Conservation (phyloP, 2,113 vertebrate species). For the Marmota monax region DNA sequence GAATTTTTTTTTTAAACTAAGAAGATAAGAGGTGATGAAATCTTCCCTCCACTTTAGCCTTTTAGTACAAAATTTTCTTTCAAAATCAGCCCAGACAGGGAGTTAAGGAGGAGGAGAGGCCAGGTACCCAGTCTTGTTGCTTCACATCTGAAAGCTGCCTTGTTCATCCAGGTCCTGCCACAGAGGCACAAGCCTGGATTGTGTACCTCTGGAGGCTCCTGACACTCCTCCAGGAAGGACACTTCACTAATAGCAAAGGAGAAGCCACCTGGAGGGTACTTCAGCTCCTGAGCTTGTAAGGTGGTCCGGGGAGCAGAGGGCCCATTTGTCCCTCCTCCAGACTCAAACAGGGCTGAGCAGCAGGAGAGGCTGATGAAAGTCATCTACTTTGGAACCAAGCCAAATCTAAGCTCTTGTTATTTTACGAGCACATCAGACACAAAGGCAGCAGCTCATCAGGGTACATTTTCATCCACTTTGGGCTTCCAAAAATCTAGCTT, state of each 20-base stretch:
- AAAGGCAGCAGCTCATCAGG: background rate
- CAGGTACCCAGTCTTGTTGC: background rate
- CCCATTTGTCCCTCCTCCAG: rapidly evolving
- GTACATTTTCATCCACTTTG: background rate
- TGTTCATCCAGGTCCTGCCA: rapidly evolving
- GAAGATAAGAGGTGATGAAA: slow-evolving; percentile 65
- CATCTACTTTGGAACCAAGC: background rate
- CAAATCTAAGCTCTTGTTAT: background rate
- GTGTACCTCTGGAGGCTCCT: background rate
- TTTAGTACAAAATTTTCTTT: slow-evolving; percentile 54
- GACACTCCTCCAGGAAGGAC: background rate
- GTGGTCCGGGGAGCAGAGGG: background rate
- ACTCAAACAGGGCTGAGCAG: background rate
- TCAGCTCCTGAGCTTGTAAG: background rate
- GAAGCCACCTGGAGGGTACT: background rate
- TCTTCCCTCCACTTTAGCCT: background rate
- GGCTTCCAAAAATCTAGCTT: background rate
- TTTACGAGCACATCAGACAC: background rate
- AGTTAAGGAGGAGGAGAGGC: background rate
- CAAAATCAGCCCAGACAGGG: background rate
- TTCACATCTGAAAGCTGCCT: background rate
- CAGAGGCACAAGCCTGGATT: background rate
- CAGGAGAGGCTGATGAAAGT: background rate
- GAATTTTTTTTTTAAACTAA: slow-evolving; percentile 58
- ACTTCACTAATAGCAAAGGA: background rate